These are phyloP conservation scores for Allolobophora icterica DNA, from an alignment of 2,888 invertebrate genomes.

Conservation along the genomic window DNA sequence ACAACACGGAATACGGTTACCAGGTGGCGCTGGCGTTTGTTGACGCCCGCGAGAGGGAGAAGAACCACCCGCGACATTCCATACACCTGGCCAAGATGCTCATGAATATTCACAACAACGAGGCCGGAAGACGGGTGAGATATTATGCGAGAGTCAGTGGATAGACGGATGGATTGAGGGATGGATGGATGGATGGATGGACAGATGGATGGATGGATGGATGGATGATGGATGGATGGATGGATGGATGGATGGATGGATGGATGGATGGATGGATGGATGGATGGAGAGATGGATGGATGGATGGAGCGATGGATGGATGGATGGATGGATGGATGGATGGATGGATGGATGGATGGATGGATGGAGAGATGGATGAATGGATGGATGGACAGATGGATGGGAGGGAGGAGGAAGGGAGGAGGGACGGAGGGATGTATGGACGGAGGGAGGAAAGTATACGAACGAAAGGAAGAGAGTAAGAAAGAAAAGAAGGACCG, in stretches of 20 bases:
- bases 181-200: neutral
- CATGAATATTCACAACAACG: slow-evolving; percentile 97
- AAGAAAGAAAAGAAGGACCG: no score
- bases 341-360: no score
- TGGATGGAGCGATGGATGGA: no score
- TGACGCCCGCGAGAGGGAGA: slow-evolving; percentile 82
- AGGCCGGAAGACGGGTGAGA: slow-evolving; percentile 91
- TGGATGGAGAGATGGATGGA: no score
- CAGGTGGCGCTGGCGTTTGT: slow-evolving; percentile 81
- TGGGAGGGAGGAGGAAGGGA: no score
- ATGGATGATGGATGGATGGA: neutral
- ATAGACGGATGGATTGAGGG: neutral
- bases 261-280: no score
- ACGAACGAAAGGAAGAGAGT: no score
- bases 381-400: no score
- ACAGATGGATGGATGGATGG: neutral
- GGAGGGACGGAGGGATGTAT: no score
- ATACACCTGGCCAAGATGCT: slow-evolving; percentile 81
- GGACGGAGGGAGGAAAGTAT: no score
- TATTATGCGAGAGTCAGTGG: neutral
- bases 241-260: neutral
- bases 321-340: no score
- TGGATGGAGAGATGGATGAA: no score
- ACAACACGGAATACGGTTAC: slow-evolving; percentile 84
- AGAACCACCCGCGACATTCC: slow-evolving; percentile 81